Base-by-base conservation (phyloP, 2,888 invertebrate genomes). In the Drosophila glabriapex region DNA sequence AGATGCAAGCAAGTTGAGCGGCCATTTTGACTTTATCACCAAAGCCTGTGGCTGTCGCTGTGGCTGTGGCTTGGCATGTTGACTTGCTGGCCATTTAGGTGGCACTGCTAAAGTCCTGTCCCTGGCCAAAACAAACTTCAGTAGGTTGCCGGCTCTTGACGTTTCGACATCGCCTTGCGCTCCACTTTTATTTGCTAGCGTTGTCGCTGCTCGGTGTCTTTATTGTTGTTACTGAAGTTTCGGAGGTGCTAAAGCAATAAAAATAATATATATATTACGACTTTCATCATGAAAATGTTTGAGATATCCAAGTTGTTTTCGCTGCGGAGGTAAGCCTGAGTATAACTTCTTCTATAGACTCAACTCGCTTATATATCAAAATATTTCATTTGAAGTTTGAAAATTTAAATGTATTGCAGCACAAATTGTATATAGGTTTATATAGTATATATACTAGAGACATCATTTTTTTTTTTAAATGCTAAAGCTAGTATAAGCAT, bases 251-350 rank as follows among this genome's bases (percentile, higher is more conserved):
- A 67, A 53, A 56, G 35, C 61, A 29, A 68, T 68, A 68, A 49
- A 58, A 58, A 46, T 1, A 53, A 53, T 41, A 63, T 39, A 49
- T 33, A 56, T 39, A 61, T 43, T 35, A 28, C 59, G 54, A 71
- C 68, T 31, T 60, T 73, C 64, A 61, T 61, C 68, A 91, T 85
- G 86, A 92, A 90, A 83, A 91, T 93, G 92, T 93, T 93, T 71
- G 92, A 93, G 63, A 90, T 93, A 75, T 92, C 93, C 3, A 93
- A 92, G 60, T 62, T 93, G 72, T 93, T 93, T 78, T 85, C 91
- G 52, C 68, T 93, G 72, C 85, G 91, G 76, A 92, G 92, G 92
- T 93, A 90, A 89, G 91, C 14, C 25, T 9, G 0, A 53, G 37
- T n/a, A 6, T 28, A 22, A 22, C n/a, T 33, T 14, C 14, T 35